phyloP scores from a whole-genome alignment of 2,113 vertebrate genomes.

The Bubo blakistoni region DNA sequence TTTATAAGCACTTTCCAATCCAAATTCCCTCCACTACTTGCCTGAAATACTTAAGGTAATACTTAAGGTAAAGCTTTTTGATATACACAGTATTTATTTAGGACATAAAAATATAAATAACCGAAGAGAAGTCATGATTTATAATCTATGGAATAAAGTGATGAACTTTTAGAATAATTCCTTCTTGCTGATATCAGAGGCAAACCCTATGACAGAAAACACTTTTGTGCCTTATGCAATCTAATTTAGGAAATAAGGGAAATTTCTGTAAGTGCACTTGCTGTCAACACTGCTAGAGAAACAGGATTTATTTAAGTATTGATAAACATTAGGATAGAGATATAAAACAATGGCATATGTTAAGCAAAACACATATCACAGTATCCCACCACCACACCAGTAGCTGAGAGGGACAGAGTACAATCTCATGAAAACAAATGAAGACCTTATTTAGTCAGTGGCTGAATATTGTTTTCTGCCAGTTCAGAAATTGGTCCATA shows the following conservation, averaged over 20 bases:
- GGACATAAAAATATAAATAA: neutral
- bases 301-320: neutral
- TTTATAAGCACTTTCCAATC: neutral
- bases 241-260: neutral
- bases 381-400: neutral
- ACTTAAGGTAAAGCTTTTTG: neutral
- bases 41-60: neutral
- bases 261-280: neutral
- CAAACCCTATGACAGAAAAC: neutral
- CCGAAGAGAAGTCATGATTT: neutral
- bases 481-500: neutral
- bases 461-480: neutral
- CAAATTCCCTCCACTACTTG: neutral
- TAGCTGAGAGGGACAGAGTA: neutral
- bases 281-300: neutral
- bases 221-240: neutral
- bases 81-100: neutral
- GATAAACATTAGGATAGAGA: neutral
- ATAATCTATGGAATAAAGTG: neutral
- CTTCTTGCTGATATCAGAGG: neutral
- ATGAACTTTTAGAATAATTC: neutral
- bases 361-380: neutral
- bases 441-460: neutral
- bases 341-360: neutral
- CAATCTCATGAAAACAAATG: neutral